Conservation (phyloP, 2,113 vertebrate genomes). For the Prinia subflava region DNA sequence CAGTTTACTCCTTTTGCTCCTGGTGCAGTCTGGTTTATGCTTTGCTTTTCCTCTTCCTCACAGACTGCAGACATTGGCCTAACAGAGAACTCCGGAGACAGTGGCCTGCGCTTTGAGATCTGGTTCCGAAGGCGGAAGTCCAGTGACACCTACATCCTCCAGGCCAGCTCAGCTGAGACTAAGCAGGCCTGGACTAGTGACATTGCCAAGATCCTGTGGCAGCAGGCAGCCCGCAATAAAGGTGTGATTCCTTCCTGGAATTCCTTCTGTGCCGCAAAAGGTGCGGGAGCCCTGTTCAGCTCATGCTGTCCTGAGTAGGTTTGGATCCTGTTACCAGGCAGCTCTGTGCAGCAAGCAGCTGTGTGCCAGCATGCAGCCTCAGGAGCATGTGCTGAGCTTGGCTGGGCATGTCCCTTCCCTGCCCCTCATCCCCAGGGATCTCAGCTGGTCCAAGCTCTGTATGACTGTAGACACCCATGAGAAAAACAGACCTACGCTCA, state of each 20-base stretch:
- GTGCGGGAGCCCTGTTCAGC: conserved; percentile 46
- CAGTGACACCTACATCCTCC: conserved; percentile 83
- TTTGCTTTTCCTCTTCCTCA: background rate
- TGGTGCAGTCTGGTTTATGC: background rate
- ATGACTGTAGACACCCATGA: background rate
- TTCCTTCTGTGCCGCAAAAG: conserved; percentile 34
- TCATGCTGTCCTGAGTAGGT: conserved; percentile 32
- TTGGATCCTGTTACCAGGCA: conserved; percentile 13
- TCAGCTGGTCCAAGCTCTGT: background rate
- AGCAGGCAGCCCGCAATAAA: conserved; percentile 90
- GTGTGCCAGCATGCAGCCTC: background rate
- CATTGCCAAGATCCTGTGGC: conserved; percentile 90
- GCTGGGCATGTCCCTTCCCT: background rate
- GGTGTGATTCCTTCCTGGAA: conserved; percentile 71
- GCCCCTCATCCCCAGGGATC: background rate
- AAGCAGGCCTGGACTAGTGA: conserved; percentile 87
- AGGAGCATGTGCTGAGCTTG: conserved; percentile 30
- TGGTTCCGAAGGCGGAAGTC: conserved; percentile 87
- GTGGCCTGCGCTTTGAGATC: conserved; percentile 81
- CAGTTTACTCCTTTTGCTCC: background rate
- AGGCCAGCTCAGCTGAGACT: conserved; percentile 76
- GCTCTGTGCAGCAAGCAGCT: background rate
- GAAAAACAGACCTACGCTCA: background rate
- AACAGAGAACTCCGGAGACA: conserved; percentile 82
- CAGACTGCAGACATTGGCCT: conserved; percentile 86